Percentiles rank a stretch among this genome's conserved stretches.
These are phyloP conservation scores for Drosophila ambigua DNA, from an alignment of 1,140 invertebrate species.

Conservation along the genomic window DNA sequence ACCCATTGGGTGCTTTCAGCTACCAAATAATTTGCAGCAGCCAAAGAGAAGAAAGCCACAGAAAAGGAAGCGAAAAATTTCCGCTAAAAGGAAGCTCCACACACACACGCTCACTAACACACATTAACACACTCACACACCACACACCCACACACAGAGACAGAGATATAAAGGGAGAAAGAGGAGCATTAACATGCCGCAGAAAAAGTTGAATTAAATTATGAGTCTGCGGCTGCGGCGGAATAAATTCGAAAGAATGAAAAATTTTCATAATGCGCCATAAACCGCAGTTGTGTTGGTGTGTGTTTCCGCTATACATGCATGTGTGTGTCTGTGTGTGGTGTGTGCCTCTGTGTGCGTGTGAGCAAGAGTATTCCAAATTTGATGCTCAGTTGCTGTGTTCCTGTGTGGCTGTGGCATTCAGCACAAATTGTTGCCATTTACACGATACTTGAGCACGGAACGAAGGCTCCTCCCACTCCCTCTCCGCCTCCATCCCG, in stretches of 20 bases:
- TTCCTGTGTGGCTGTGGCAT: neutral
- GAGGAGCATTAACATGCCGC: neutral
- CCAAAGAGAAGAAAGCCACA: constrained; percentile 25
- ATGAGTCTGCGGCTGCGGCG: constrained; percentile 34
- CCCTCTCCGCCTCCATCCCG: neutral
- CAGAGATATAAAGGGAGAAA: neutral
- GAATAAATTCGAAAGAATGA: constrained; percentile 66
- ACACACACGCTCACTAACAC: constrained; percentile 23
- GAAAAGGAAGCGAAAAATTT: constrained; percentile 50
- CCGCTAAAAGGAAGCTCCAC: constrained; percentile 36
- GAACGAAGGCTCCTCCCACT: neutral
- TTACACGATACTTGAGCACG: constrained; percentile 62
- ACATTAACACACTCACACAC: constrained; percentile 27
- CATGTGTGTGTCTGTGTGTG: constrained; percentile 1
- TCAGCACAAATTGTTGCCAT: constrained; percentile 53
- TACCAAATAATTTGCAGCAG: constrained; percentile 45
- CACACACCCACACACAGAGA: constrained; percentile 17
- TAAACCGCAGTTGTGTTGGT: constrained; percentile 26
- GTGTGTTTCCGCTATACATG: constrained; percentile 1
- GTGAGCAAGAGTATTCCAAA: constrained; percentile 18
- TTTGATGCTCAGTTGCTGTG: constrained; percentile 27
- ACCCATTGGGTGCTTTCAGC: constrained; percentile 18
- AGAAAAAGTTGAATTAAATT: constrained; percentile 60
- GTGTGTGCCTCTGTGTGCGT: constrained; percentile 5
- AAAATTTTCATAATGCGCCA: constrained; percentile 63